phyloP scores from a whole-genome alignment of 2,113 vertebrate genomes.

The Electrona antarctica region DNA sequence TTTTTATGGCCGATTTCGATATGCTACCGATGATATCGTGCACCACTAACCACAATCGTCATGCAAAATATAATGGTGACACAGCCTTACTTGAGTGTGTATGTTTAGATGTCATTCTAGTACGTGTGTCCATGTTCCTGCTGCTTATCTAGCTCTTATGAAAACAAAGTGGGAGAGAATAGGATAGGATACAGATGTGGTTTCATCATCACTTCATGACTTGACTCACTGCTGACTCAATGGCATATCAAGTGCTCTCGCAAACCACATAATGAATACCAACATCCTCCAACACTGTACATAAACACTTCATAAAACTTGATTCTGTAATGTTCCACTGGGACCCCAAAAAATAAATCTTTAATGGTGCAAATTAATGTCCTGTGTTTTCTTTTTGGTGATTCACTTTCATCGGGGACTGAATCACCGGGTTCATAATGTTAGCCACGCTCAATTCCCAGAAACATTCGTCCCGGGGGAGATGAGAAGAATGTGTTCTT shows the following conservation, averaged over 20 bases:
- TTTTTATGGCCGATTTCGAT: no score
- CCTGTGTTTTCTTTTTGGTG: slow-evolving; percentile 37
- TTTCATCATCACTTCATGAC: background rate
- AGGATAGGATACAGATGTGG: background rate
- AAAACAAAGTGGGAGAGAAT: background rate
- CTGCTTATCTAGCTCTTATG: background rate
- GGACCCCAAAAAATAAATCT: background rate
- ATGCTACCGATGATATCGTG: no score
- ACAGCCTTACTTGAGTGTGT: background rate
- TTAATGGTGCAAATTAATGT: slow-evolving; percentile 1
- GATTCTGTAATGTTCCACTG: slow-evolving; percentile 17
- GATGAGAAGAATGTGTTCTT: slow-evolving; percentile 2
- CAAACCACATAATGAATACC: slow-evolving; percentile 18
- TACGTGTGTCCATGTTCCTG: background rate
- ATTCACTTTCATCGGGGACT: slow-evolving; percentile 37
- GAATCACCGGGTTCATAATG: slow-evolving; percentile 35
- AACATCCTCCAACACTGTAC: slow-evolving; percentile 2
- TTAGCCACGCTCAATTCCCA: slow-evolving; percentile 45
- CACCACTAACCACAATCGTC: no score
- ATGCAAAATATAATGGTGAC: no score
- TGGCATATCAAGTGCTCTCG: background rate
- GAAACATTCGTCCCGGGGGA: slow-evolving; percentile 38
- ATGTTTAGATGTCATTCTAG: background rate
- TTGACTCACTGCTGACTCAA: background rate
- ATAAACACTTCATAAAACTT: slow-evolving; percentile 18